These are phyloP conservation scores for Hyperoodon ampullatus DNA, from an alignment of 2,113 vertebrate genomes.

Conservation along the genomic window DNA sequence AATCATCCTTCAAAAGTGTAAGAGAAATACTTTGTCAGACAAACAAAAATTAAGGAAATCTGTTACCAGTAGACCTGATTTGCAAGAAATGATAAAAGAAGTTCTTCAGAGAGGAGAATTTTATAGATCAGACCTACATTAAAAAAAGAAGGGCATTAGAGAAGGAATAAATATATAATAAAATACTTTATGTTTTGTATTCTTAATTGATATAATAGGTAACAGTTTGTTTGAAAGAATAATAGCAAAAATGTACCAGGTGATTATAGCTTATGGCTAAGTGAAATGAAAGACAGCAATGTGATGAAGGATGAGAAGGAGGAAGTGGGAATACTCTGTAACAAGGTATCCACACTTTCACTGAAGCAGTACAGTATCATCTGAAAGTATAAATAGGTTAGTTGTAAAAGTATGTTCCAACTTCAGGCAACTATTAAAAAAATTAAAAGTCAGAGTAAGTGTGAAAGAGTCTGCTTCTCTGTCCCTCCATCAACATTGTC, in stretches of 20 bases:
- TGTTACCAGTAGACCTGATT: background rate
- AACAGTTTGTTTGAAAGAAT: background rate
- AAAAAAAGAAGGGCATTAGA: background rate
- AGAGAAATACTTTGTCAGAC: background rate
- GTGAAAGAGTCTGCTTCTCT: background rate
- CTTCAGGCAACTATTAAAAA: background rate
- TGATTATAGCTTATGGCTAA: background rate
- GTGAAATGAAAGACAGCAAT: background rate
- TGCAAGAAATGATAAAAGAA: background rate
- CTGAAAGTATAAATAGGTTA: background rate
- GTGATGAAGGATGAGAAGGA: background rate
- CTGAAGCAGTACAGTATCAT: background rate
- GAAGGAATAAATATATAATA: background rate
- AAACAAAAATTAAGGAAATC: background rate
- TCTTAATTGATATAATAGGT: background rate
- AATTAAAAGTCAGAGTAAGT: background rate
- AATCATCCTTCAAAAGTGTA: background rate
- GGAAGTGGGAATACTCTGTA: background rate
- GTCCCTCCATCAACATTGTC: background rate
- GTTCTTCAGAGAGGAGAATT: background rate
- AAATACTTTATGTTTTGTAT: background rate
- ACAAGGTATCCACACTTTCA: background rate
- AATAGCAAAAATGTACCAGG: background rate
- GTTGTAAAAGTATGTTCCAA: background rate
- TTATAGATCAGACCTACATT: background rate